phyloP scores from a whole-genome alignment of 2,888 invertebrate genomes.

The Drosophila prolongata region DNA sequence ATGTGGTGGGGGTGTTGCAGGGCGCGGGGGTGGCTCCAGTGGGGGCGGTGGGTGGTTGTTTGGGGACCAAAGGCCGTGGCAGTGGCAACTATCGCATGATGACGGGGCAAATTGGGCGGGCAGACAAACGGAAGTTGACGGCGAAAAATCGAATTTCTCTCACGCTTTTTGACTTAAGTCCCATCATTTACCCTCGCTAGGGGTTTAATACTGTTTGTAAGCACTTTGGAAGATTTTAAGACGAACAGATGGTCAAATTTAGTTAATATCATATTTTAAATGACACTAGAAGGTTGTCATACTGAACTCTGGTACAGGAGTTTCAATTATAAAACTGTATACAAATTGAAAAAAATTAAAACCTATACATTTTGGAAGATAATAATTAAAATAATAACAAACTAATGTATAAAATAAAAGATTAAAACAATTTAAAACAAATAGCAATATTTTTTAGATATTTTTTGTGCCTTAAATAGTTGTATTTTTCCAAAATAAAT shows the following conservation, averaged over 20 bases:
- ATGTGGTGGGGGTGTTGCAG: constrained; percentile 23
- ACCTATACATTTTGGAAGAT: too few species aligned
- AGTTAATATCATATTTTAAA: background rate
- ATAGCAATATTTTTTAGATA: too few species aligned
- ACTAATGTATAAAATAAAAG: too few species aligned
- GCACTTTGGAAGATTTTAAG: background rate
- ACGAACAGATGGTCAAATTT: background rate
- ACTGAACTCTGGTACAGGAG: too few species aligned
- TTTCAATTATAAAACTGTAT: too few species aligned
- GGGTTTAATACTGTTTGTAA: background rate
- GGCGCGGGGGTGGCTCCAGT: background rate
- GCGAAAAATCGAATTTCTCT: constrained; percentile 70
- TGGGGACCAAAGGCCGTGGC: background rate
- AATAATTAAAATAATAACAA: too few species aligned
- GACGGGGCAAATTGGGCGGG: constrained; percentile 36
- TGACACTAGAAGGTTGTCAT: too few species aligned
- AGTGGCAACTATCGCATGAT: constrained; percentile 36
- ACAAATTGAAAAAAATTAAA: too few species aligned
- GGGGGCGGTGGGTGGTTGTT: background rate
- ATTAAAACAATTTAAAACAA: too few species aligned
- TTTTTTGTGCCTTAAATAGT: too few species aligned
- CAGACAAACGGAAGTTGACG: constrained; percentile 70
- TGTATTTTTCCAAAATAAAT: too few species aligned
- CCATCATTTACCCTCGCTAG: background rate
- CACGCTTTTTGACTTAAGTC: constrained; percentile 7